These are phyloP conservation scores for Scelioninae gen. 2 DNA, from an alignment of 2,888 invertebrate species.

Conservation along the genomic window DNA sequence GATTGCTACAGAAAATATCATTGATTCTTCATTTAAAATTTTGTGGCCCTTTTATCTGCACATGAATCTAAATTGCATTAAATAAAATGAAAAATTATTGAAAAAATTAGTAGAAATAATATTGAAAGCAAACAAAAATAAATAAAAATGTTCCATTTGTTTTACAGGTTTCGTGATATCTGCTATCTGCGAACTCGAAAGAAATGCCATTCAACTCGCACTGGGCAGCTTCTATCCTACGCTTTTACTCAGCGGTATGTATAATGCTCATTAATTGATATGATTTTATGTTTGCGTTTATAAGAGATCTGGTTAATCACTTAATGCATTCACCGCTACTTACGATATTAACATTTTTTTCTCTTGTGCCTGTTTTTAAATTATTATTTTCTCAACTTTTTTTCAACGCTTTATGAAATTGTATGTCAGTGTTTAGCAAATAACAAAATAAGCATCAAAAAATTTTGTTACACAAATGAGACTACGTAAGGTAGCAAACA, in stretches of 20 bases:
- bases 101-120: too few species aligned
- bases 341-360: too few species aligned
- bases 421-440: slow-evolving; percentile 8
- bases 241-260: slow-evolving; percentile 85
- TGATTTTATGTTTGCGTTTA: slow-evolving; percentile 34
- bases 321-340: too few species aligned
- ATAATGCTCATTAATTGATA: slow-evolving; percentile 35
- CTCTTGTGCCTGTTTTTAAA: too few species aligned
- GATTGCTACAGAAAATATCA: not conserved
- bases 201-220: slow-evolving; percentile 94
- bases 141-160: slow-evolving; percentile 18
- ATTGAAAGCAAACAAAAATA: not conserved
- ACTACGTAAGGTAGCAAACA: slow-evolving; percentile 1
- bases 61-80: too few species aligned
- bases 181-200: slow-evolving; percentile 92
- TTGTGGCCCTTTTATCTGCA: too few species aligned
- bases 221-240: slow-evolving; percentile 97
- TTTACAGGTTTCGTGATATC: slow-evolving; percentile 88
- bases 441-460: not conserved
- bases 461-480: slow-evolving; percentile 10
- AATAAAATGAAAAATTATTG: too few species aligned
- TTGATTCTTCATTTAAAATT: too few species aligned
- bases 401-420: too few species aligned
- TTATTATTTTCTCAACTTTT: too few species aligned
- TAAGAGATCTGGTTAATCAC: too few species aligned